phyloP scores from a whole-genome alignment of 2,888 invertebrate genomes.

The Eulithis testata region DNA sequence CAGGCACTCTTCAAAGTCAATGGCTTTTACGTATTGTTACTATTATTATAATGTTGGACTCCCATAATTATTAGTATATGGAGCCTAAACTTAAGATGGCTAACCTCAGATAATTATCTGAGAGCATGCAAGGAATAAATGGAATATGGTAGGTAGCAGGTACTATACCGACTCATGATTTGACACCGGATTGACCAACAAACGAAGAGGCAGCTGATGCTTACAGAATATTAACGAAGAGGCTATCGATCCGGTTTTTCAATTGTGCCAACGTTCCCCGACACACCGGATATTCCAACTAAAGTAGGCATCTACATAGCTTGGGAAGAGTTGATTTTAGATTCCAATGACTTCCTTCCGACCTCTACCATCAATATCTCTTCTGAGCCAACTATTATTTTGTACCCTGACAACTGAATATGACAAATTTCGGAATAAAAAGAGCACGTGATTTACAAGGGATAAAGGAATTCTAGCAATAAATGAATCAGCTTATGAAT shows the following conservation, averaged over 20 bases:
- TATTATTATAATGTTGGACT: too few relatives aligned
- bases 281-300: slow-evolving; percentile 41
- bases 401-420: slow-evolving; percentile 6
- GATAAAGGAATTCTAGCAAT: slow-evolving; percentile 25
- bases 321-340: slow-evolving; percentile 37
- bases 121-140: too few relatives aligned
- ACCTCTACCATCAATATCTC: too few relatives aligned
- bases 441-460: slow-evolving; percentile 15
- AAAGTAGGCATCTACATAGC: slow-evolving; percentile 29
- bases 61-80: too few relatives aligned
- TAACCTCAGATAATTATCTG: too few relatives aligned
- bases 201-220: slow-evolving; percentile 40
- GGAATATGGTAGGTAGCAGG: neutral
- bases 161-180: slow-evolving; percentile 20
- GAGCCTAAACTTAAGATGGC: too few relatives aligned
- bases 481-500: slow-evolving; percentile 38
- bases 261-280: slow-evolving; percentile 34
- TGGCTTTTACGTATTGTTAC: too few relatives aligned
- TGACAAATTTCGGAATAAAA: slow-evolving; percentile 9
- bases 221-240: slow-evolving; percentile 55
- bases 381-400: neutral
- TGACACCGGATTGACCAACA: slow-evolving; percentile 34
- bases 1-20: too few relatives aligned
- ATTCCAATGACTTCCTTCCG: slow-evolving; percentile 6
- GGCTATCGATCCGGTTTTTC: slow-evolving; percentile 52